A percentile compares a stretch with the other conserved stretches of the same genome.
Evolutionary conservation across 2,888 invertebrate species (phyloP).

Genomic region (Andrena minutula): DNA sequence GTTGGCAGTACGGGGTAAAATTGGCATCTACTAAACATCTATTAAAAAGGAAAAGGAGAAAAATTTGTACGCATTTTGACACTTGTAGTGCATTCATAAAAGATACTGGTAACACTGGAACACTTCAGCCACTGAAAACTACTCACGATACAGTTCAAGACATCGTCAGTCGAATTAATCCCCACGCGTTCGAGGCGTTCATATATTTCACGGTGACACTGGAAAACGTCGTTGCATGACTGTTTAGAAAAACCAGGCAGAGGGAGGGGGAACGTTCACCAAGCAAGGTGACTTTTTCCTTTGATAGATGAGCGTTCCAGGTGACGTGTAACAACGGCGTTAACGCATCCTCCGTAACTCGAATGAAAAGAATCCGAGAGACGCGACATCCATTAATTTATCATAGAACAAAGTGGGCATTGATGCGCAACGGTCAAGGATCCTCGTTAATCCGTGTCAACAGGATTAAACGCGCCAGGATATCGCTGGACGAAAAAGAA

Average conservation of each 20-base stretch:
- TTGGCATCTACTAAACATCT: too few relatives aligned
- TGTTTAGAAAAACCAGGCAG: neutral
- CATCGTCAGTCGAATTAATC: slow-evolving; percentile 29
- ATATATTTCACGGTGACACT: slow-evolving; percentile 20
- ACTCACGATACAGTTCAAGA: neutral
- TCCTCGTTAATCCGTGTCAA: slow-evolving; percentile 73
- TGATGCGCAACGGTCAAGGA: slow-evolving; percentile 67
- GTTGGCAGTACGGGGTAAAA: too few relatives aligned
- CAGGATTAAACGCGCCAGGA: slow-evolving; percentile 67
- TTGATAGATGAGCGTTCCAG: slow-evolving; percentile 49
- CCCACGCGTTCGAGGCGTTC: slow-evolving; percentile 17
- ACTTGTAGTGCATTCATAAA: too few relatives aligned
- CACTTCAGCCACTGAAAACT: neutral
- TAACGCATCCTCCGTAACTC: slow-evolving; percentile 25
- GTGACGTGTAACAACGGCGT: slow-evolving; percentile 33
- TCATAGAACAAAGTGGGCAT: slow-evolving; percentile 66
- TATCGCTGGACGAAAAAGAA: slow-evolving; percentile 67
- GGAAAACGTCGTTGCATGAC: slow-evolving; percentile 23
- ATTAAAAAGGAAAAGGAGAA: too few relatives aligned
- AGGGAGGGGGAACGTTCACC: slow-evolving; percentile 25
- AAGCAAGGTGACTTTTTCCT: slow-evolving; percentile 28
- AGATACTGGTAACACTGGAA: neutral
- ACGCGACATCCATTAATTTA: slow-evolving; percentile 66
- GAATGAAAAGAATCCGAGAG: slow-evolving; percentile 61
- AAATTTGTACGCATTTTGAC: too few relatives aligned